These are phyloP conservation scores for Habroteleia sp. DNA, from an alignment of 2,888 invertebrate genomes.

Conservation along the genomic window DNA sequence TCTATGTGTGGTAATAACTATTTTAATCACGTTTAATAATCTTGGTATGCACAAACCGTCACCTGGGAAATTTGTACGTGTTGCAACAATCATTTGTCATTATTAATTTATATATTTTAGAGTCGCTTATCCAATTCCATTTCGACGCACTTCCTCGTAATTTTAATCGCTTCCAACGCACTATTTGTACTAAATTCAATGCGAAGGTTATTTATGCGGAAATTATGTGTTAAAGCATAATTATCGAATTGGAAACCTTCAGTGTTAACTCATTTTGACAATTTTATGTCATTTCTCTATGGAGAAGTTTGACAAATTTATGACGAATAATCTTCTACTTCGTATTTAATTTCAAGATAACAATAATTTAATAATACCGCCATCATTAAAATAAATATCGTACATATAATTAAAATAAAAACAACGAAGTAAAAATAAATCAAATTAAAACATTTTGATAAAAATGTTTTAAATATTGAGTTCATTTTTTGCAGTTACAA, in stretches of 20 bases:
- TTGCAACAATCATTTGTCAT: conserved; percentile 57
- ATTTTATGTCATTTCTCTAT: no score
- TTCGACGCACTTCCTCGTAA: conserved; percentile 35
- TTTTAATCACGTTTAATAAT: conserved; percentile 57
- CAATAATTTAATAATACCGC: no score
- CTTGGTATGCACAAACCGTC: conserved; percentile 51
- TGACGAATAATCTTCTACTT: no score
- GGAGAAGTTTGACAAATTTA: no score
- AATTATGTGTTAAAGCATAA: conserved; percentile 41
- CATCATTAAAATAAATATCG: no score
- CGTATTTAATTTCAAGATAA: no score
- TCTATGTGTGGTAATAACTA: conserved; percentile 45
- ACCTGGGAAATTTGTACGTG: conserved; percentile 57
- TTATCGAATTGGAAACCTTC: conserved; percentile 11
- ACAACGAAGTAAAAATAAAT: no score
- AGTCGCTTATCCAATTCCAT: conserved; percentile 52
- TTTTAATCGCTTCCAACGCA: conserved; percentile 44
- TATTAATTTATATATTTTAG: conserved; percentile 57
- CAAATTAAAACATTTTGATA: no score
- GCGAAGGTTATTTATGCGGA: conserved; percentile 23
- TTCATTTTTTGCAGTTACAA: no score
- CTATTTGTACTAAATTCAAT: conserved; percentile 45
- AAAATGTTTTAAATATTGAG: no score
- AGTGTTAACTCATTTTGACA: no score
- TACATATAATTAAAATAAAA: no score